These are phyloP conservation scores for Progne subis DNA, from an alignment of 2,113 vertebrate species.

Conservation along the genomic window DNA sequence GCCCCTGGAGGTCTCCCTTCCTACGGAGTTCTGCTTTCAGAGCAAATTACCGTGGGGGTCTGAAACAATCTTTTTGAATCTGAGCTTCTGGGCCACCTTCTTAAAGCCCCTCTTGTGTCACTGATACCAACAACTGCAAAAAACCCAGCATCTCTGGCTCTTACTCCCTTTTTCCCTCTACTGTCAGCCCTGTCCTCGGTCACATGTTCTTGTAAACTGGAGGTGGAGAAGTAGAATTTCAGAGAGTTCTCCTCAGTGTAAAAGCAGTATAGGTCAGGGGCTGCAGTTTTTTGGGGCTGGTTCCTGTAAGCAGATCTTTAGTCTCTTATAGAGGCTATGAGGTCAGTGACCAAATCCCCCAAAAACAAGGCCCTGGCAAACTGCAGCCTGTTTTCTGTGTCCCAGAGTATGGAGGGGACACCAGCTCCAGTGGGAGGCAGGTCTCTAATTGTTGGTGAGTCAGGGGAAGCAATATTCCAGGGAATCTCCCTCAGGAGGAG, in stretches of 20 bases:
- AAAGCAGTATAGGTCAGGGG: background rate
- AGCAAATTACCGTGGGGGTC: background rate
- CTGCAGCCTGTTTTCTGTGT: background rate
- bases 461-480: no score
- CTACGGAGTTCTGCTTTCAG: background rate
- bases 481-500: background rate
- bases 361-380: background rate
- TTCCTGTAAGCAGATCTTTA: background rate
- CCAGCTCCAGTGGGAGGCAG: background rate
- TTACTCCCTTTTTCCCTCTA: background rate
- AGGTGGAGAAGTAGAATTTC: background rate
- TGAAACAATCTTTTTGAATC: background rate
- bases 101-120: fast-evolving
- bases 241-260: background rate
- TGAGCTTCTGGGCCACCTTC: background rate
- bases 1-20: background rate
- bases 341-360: background rate
- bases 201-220: background rate
- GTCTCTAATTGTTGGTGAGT: background rate
- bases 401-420: background rate
- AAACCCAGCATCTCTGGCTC: background rate
- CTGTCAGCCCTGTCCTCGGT: background rate
- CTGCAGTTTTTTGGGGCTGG: background rate
- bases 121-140: background rate
- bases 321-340: fast-evolving